These are phyloP conservation scores for Pygoscelis adeliae DNA, from an alignment of 2,113 vertebrate genomes.

Conservation along the genomic window DNA sequence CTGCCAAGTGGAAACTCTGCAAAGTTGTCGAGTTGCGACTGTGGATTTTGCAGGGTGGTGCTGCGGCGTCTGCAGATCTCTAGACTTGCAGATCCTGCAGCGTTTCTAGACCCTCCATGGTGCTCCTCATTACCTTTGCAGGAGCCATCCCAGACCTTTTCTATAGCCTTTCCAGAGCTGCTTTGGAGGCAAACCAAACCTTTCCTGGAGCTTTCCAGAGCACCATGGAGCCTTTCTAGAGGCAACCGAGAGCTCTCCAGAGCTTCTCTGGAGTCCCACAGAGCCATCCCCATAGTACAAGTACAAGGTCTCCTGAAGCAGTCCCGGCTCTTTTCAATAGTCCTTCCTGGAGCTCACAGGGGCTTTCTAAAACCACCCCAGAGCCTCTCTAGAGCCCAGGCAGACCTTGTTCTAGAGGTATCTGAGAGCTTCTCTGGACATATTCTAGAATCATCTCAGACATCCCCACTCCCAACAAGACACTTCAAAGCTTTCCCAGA, in stretches of 20 bases:
- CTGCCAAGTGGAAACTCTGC: background rate
- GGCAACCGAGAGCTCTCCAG: background rate
- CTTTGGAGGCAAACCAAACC: background rate
- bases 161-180: background rate
- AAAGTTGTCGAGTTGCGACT: background rate
- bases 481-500: background rate
- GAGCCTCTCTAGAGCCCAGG: background rate
- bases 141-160: background rate
- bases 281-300: background rate
- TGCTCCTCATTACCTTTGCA: background rate
- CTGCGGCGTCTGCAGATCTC: fast-evolving
- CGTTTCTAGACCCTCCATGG: background rate
- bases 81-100: background rate
- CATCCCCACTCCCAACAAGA: background rate
- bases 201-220: background rate
- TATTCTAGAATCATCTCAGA: background rate
- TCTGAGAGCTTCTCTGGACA: background rate
- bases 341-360: background rate
- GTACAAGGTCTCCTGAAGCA: background rate
- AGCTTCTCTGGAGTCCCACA: background rate
- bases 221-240: background rate
- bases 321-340: background rate
- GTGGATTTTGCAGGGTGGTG: background rate
- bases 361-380: background rate
- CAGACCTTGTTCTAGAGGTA: background rate